A percentile compares a stretch with the other conserved stretches of the same genome.
Conservation (phyloP, 2,797 vertebrate species). For the Cetoscarus ocellatus region DNA sequence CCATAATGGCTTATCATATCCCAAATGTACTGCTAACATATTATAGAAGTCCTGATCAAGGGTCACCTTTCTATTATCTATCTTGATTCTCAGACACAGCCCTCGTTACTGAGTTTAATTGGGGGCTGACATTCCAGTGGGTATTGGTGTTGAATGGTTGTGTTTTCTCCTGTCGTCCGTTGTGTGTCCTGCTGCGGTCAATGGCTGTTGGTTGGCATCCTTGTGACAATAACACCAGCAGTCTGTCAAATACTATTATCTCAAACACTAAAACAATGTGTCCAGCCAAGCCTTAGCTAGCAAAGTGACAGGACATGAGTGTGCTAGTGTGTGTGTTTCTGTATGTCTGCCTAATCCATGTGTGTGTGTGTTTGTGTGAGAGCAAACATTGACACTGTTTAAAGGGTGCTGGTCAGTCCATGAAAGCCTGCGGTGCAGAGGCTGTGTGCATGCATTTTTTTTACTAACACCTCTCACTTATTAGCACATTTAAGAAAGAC, state of each 20-base stretch:
- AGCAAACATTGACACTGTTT: constrained; percentile 41
- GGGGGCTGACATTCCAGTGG: constrained; percentile 44
- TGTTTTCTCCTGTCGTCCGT: constrained; percentile 54
- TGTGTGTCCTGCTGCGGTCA: constrained; percentile 46
- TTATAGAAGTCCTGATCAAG: no score
- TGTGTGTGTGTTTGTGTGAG: background rate
- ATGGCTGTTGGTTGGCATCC: constrained; percentile 60
- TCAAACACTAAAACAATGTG: constrained; percentile 65
- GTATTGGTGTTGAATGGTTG: constrained; percentile 36
- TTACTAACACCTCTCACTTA: constrained; percentile 16
- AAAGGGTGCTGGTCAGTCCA: constrained; percentile 30
- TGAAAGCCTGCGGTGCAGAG: constrained; percentile 14
- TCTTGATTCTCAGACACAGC: constrained; percentile 19
- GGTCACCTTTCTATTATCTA: no score
- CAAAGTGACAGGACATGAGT: constrained; percentile 48
- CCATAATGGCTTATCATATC: no score
- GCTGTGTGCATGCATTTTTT: constrained; percentile 3
- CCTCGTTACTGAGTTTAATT: constrained; percentile 24
- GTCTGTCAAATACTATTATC: constrained; percentile 71
- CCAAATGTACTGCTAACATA: no score
- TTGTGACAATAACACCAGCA: constrained; percentile 74
- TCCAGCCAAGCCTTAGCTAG: constrained; percentile 50
- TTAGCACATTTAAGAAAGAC: constrained; percentile 4
- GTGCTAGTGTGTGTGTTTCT: constrained; percentile 24
- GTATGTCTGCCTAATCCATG: constrained; percentile 5